Evolutionary conservation across 2,888 invertebrate genomes (phyloP).

Genomic region (Tinea trinotella): DNA sequence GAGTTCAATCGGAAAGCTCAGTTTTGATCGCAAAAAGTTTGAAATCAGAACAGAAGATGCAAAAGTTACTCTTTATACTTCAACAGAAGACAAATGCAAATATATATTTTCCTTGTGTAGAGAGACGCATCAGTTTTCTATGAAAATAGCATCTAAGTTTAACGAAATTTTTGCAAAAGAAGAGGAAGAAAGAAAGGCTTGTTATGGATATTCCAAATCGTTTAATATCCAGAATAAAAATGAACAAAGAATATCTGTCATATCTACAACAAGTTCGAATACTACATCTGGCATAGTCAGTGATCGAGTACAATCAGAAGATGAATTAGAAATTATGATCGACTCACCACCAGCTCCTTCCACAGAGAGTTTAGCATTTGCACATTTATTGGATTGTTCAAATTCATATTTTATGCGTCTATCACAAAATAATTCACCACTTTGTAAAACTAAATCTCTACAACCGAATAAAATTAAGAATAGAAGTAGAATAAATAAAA

Average conservation of each 20-base stretch:
- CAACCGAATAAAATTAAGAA: slow-evolving; percentile 40
- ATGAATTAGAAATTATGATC: slow-evolving; percentile 92
- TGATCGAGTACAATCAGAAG: slow-evolving; percentile 94
- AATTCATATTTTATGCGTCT: slow-evolving; percentile 54
- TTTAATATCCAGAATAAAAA: slow-evolving; percentile 76
- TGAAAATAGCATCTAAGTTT: slow-evolving; percentile 90
- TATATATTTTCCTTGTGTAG: slow-evolving; percentile 89
- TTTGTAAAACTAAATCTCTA: slow-evolving; percentile 51
- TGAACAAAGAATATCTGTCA: slow-evolving; percentile 90
- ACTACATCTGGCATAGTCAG: slow-evolving; percentile 97
- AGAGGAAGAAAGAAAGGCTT: slow-evolving; percentile 81
- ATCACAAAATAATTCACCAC: slow-evolving; percentile 40
- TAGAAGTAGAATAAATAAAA: slow-evolving; percentile 42
- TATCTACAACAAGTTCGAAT: slow-evolving; percentile 95
- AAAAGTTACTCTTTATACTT: slow-evolving; percentile 90
- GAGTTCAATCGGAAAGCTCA: slow-evolving; percentile 95
- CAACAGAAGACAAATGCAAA: slow-evolving; percentile 94
- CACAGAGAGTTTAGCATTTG: slow-evolving; percentile 86
- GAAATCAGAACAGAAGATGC: slow-evolving; percentile 93
- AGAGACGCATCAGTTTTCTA: slow-evolving; percentile 95
- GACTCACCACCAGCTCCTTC: slow-evolving; percentile 88
- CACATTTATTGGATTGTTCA: slow-evolving; percentile 79
- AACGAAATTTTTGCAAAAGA: slow-evolving; percentile 87
- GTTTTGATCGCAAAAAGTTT: slow-evolving; percentile 97
- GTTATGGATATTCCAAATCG: slow-evolving; percentile 80